Percentiles rank a stretch among this genome's conserved stretches.
Evolutionary conservation across 2,888 invertebrate species (phyloP).

Genomic region (Meloe dianella): DNA sequence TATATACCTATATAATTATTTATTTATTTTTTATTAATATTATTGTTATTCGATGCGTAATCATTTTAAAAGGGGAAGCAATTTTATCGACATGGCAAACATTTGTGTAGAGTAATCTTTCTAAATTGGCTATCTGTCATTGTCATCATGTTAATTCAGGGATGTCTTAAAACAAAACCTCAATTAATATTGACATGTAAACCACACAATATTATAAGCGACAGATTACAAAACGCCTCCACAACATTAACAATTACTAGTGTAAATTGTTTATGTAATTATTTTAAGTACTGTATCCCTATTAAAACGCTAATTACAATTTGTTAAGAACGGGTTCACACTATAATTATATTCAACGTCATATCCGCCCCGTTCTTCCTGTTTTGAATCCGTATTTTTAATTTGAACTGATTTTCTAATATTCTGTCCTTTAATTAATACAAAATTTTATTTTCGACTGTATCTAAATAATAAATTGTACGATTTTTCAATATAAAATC

Average conservation of each 20-base stretch:
- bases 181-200: conserved; percentile 38
- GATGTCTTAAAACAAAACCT: conserved; percentile 26
- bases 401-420: conserved; percentile 52
- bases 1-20: background rate
- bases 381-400: conserved; percentile 50
- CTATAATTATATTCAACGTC: conserved; percentile 58
- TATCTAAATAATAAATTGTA: background rate
- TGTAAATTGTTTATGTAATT: conserved; percentile 59
- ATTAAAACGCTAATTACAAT: conserved; percentile 60
- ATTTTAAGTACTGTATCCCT: conserved; percentile 62
- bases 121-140: conserved; percentile 48
- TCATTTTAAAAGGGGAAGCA: conserved; percentile 35
- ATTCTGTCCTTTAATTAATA: conserved; percentile 16
- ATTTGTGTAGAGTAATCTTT: conserved; percentile 48
- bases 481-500: background rate
- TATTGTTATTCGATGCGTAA: conserved; percentile 22
- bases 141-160: conserved; percentile 36
- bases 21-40: conserved; percentile 4
- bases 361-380: conserved; percentile 58
- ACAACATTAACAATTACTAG: conserved; percentile 51
- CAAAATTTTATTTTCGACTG: too few relatives aligned
- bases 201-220: conserved; percentile 32
- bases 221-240: conserved; percentile 49
- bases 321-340: conserved; percentile 58
- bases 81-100: conserved; percentile 42